A percentile compares a stretch with the other conserved stretches of the same genome.
These are phyloP conservation scores for Periophthalmodon schlosseri DNA, from an alignment of 2,113 vertebrate genomes.

Conservation along the genomic window DNA sequence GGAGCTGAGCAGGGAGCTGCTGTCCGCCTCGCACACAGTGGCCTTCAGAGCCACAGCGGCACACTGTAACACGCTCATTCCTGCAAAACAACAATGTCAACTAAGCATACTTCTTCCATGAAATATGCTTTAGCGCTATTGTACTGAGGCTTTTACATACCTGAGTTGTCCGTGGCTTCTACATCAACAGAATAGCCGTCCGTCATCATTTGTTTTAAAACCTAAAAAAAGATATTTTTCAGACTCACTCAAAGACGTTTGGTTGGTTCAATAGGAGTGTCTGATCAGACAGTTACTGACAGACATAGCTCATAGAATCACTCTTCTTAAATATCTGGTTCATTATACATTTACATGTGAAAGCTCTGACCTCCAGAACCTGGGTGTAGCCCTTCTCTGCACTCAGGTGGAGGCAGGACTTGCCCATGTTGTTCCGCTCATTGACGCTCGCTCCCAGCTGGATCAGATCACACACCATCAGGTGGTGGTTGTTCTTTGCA, in stretches of 20 bases:
- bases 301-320: not conserved
- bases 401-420: constrained; percentile 83
- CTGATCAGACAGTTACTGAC: not conserved
- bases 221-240: constrained; percentile 59
- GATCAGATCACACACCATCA: constrained; percentile 84
- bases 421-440: constrained; percentile 71
- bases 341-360: not conserved
- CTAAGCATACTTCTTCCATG: not conserved
- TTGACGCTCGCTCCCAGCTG: constrained; percentile 80
- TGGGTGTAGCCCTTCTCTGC: constrained; percentile 82
- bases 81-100: constrained; percentile 54
- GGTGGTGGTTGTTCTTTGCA: constrained; percentile 83
- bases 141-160: constrained; percentile 56
- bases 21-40: constrained; percentile 53
- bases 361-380: constrained; percentile 78
- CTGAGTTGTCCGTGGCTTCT: constrained; percentile 74
- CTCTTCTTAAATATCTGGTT: not conserved
- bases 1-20: not conserved
- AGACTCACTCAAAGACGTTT: not conserved
- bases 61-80: constrained; percentile 79
- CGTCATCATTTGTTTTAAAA: constrained; percentile 74
- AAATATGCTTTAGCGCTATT: not conserved
- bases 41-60: constrained; percentile 75
- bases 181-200: constrained; percentile 72
- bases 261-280: too few relatives aligned